These are phyloP conservation scores for Mustela nigripes DNA, from an alignment of 2,113 vertebrate genomes.

Conservation along the genomic window DNA sequence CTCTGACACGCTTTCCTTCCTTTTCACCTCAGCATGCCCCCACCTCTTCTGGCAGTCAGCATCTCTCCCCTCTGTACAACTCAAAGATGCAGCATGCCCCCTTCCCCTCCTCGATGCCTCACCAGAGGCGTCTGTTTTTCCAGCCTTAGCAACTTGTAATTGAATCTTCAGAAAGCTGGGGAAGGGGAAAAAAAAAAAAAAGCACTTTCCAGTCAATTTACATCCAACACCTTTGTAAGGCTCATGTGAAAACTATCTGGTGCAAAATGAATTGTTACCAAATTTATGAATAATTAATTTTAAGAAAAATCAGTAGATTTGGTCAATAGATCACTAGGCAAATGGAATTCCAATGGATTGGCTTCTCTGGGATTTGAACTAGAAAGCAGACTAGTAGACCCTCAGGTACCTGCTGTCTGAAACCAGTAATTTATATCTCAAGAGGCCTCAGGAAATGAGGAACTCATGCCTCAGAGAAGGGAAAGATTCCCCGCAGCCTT, in stretches of 20 bases:
- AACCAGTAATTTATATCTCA: background rate
- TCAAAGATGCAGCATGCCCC: background rate
- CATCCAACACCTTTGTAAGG: background rate
- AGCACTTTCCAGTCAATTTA: background rate
- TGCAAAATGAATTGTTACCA: background rate
- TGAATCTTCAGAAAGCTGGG: background rate
- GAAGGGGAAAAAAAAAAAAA: background rate
- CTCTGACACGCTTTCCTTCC: too few relatives aligned
- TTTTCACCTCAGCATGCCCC: background rate
- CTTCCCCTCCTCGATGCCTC: too few relatives aligned
- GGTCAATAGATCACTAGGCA: background rate
- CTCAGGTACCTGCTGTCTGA: background rate
- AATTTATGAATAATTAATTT: background rate
- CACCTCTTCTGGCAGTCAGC: fast-evolving
- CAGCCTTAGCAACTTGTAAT: background rate
- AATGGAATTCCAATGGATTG: background rate
- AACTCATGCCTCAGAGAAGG: background rate
- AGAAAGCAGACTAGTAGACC: background rate
- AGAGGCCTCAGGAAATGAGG: background rate
- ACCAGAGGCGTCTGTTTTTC: background rate
- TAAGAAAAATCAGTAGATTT: constrained; percentile 2
- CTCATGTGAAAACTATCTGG: background rate
- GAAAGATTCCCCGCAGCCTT: background rate
- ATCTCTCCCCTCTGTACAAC: background rate
- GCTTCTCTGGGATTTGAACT: background rate